Conservation (phyloP, 2,888 invertebrate species). For the Drosophila tripunctata region DNA sequence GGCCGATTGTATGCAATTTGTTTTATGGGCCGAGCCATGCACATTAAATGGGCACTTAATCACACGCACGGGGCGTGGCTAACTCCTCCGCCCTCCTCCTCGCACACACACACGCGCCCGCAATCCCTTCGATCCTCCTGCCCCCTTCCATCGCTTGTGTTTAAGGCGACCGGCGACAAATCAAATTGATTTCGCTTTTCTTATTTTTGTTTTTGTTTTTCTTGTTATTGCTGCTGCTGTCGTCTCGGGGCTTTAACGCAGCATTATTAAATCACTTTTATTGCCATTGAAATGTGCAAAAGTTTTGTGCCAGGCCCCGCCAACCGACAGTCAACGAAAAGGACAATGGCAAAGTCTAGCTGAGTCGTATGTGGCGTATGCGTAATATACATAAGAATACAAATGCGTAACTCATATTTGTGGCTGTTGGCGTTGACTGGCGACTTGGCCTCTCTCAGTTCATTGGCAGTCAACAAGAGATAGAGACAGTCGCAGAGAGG, state of each 20-base stretch:
- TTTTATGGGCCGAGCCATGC: constrained; percentile 71
- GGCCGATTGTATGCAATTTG: constrained; percentile 75
- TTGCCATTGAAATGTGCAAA: constrained; percentile 76
- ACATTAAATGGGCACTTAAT: constrained; percentile 77
- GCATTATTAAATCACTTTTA: constrained; percentile 78
- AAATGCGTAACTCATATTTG: constrained; percentile 58
- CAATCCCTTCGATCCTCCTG: rapidly evolving
- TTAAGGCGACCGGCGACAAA: constrained; percentile 58
- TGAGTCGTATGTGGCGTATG: constrained; percentile 47
- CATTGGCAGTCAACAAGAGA: constrained; percentile 25
- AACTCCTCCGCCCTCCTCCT: neutral
- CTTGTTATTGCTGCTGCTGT: constrained; percentile 35
- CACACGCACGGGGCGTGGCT: constrained; percentile 70
- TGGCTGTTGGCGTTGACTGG: constrained; percentile 31
- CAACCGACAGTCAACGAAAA: neutral
- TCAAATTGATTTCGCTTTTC: constrained; percentile 70
- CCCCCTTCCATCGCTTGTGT: neutral
- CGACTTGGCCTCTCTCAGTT: constrained; percentile 32
- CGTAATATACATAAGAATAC: constrained; percentile 61
- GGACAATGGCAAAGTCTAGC: constrained; percentile 10
- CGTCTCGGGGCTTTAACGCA: constrained; percentile 50
- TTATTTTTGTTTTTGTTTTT: constrained; percentile 18
- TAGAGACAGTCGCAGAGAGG: neutral
- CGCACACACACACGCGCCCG: too few species aligned
- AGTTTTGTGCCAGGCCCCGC: constrained; percentile 42